phyloP scores from a whole-genome alignment of 2,888 invertebrate genomes.

The Hydraecia micacea region DNA sequence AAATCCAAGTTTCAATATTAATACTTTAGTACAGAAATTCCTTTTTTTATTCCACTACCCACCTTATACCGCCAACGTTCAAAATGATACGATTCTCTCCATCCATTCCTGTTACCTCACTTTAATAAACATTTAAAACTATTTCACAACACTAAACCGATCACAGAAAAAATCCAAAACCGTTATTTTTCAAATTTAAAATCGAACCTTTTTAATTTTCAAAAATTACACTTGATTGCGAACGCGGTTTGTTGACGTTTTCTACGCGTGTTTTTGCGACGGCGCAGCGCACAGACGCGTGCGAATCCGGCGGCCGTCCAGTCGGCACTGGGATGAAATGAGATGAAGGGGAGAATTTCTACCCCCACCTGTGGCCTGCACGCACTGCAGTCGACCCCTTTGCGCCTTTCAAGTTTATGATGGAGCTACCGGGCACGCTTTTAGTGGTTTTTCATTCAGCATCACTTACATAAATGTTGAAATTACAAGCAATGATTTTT shows the following conservation, averaged over 20 bases:
- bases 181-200: slow-evolving; percentile 6
- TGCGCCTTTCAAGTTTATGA: slow-evolving; percentile 80
- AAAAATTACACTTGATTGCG: slow-evolving; percentile 46
- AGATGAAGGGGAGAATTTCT: slow-evolving; percentile 68
- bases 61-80: slow-evolving; percentile 98
- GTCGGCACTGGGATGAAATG: slow-evolving; percentile 68
- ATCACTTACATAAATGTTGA: slow-evolving; percentile 61
- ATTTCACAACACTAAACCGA: slow-evolving; percentile 72
- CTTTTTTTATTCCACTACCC: not conserved
- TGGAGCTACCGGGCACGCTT: slow-evolving; percentile 65
- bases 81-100: slow-evolving; percentile 98
- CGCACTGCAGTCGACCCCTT: slow-evolving; percentile 88
- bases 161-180: slow-evolving; percentile 66
- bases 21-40: no score
- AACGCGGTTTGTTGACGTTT: slow-evolving; percentile 46
- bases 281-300: slow-evolving; percentile 65
- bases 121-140: slow-evolving; percentile 73
- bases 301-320: slow-evolving; percentile 72
- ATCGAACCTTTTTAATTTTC: slow-evolving; percentile 11
- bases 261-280: slow-evolving; percentile 51
- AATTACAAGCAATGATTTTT: slow-evolving; percentile 56
- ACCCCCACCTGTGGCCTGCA: slow-evolving; percentile 88
- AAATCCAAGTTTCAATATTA: not conserved
- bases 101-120: slow-evolving; percentile 91
- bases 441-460: slow-evolving; percentile 65